Conservation (phyloP, 2,888 invertebrate genomes). For the Tenthredo mesomela region DNA sequence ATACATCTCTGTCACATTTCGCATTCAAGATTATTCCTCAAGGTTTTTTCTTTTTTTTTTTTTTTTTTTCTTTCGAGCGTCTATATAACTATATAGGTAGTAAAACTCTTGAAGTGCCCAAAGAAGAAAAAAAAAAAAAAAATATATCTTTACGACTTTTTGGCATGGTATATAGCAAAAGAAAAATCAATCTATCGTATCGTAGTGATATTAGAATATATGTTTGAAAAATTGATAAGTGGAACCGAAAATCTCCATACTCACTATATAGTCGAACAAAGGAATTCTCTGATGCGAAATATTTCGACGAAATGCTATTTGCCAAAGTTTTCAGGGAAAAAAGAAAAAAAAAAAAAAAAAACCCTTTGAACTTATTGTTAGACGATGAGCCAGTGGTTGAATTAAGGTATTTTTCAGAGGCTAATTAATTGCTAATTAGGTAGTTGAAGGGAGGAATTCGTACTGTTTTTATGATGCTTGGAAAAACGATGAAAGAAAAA, state of each 20-base stretch:
- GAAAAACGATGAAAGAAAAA: too few species aligned
- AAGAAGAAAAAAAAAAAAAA: neutral
- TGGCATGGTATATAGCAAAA: neutral
- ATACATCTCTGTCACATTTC: neutral
- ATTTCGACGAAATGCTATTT: neutral
- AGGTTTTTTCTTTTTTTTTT: neutral
- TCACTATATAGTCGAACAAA: too few species aligned
- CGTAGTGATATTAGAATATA: neutral
- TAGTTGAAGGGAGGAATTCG: neutral
- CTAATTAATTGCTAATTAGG: neutral
- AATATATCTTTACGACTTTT: neutral
- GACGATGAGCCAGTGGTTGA: neutral
- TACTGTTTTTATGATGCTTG: neutral
- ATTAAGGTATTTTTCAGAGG: neutral
- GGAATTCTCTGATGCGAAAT: neutral
- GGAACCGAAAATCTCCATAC: neutral
- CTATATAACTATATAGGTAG: neutral
- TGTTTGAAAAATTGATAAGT: neutral
- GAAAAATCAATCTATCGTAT: neutral
- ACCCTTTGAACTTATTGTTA: neutral
- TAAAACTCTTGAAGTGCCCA: neutral
- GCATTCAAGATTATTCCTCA: neutral
- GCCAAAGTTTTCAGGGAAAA: neutral
- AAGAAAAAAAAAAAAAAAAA: too few species aligned
- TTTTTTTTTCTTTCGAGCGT: neutral